Evolutionary conservation across 2,797 vertebrate genomes (phyloP), one percentile per base, ranked within the genome.

Genomic region (Mastacembelus armatus): DNA sequence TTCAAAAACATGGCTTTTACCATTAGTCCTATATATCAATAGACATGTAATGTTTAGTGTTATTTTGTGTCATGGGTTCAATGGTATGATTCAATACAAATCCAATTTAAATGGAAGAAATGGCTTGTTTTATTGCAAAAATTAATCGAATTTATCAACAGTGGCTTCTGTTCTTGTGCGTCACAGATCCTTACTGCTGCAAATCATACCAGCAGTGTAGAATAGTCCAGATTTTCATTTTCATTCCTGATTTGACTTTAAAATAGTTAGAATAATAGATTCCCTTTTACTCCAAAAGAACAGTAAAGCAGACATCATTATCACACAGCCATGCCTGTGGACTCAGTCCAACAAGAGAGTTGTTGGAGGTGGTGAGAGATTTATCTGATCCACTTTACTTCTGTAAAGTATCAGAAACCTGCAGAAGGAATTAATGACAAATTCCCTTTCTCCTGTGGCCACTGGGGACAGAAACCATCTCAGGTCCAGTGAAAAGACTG

Each of bases 361-460:
- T 59, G 71, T 59, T 21, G 54, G 78, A 75, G 57, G 78, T 57
- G 59, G 56, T 63, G 62, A 79, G 67, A 75, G 70, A 81, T 81
- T 80, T 62, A 71, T 80, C 55, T 0, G 5, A 65, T 61, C 73
- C 55, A 48, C 58, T 22, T 68, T 63, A 77, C 64, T 51, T 60
- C 66, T 78, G 71, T 40, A 4, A 70, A 43, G 55, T 71, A 85
- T 83, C 66, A 80, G 57, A 74, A 66, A 73, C 56, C 74, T 45
- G 55, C 71, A 78, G 76, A 68, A 66, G 71, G 69, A 80, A 59
- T 49, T 18, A 63, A 22, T 67, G 69, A 86, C 77, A 59, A 75
- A 77, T 77, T 63, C 55, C 35, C 59, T 62, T 68, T 84, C 75
- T 55, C 57, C 36, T 3, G 36, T 60, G 79, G 62, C 68, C 78